A percentile compares a stretch with the other conserved stretches of the same genome.
These are phyloP conservation scores for Scortum barcoo DNA, from an alignment of 2,113 vertebrate genomes.

Conservation along the genomic window DNA sequence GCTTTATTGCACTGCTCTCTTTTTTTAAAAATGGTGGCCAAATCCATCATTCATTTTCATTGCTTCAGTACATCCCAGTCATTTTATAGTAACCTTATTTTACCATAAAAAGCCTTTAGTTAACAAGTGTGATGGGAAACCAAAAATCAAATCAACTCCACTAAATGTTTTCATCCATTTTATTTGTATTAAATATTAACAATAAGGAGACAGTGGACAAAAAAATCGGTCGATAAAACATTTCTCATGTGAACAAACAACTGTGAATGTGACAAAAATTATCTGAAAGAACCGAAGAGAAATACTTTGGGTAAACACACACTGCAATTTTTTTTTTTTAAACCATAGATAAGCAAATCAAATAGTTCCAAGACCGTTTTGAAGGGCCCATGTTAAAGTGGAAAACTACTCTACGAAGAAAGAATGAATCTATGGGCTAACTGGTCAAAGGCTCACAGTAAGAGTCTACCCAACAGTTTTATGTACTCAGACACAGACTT, in stretches of 20 bases:
- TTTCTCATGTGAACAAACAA: constrained; percentile 60
- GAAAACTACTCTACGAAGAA: constrained; percentile 16
- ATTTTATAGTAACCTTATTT: constrained; percentile 26
- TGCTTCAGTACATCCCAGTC: constrained; percentile 11
- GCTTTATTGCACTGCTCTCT: constrained; percentile 34
- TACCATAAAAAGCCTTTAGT: constrained; percentile 5
- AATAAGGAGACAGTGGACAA: constrained; percentile 60
- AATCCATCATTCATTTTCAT: constrained; percentile 38
- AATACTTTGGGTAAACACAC: constrained; percentile 57
- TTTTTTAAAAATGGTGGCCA: constrained; percentile 20
- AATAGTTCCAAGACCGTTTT: constrained; percentile 17
- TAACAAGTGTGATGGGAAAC: background rate
- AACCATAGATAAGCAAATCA: constrained; percentile 20
- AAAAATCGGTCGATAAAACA: constrained; percentile 64
- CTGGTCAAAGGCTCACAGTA: constrained; percentile 28
- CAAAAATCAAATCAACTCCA: constrained; percentile 8
- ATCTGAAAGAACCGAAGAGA: constrained; percentile 37
- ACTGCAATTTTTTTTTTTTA: constrained; percentile 13
- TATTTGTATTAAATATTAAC: constrained; percentile 75
- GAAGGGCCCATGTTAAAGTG: constrained; percentile 2
- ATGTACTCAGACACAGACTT: constrained; percentile 27
- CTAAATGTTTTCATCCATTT: constrained; percentile 45
- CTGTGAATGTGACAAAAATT: constrained; percentile 42
- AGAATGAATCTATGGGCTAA: constrained; percentile 6
- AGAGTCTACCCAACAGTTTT: constrained; percentile 23